Evolutionary conservation across 1,140 invertebrate genomes (phyloP), one percentile per base, ranked within the genome.

Genomic region (Temnothorax longispinosus): DNA sequence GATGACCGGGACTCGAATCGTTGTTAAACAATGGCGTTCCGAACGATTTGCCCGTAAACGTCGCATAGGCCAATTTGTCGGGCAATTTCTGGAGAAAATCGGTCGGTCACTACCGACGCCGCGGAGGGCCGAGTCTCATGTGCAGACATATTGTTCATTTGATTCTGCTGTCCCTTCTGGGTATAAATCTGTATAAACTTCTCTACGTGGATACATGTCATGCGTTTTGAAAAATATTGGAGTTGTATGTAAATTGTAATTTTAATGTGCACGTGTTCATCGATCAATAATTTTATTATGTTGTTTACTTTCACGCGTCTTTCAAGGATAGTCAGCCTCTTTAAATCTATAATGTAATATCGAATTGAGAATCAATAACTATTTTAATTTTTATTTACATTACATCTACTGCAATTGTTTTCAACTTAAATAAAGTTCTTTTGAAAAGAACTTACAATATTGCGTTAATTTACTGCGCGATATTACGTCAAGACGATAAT

Each of bases 21-120:
- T 92, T 85, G 85, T 92, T 94, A 95, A 94, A 95, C 94, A 95
- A 95, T 95, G 90, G 87, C 87, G 56, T 95, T 95, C 94, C 95
- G 71, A 94, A 84, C 94, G 93, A 95, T 95, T 95, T 95, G 91
- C 86, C 85, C 88, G 85, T 91, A 94, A 93, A 93, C 90, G 93
- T 87, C 86, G 87, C 86, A 60, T 88, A 88, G 85, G 87, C 93
- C 94, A 93, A 94, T 95, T 94, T 94, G 87, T 86, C 93, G 93
- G 91, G 93, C 91, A 95, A 95, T 95, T 95, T 95, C 93, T 94
- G 93, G 88, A 90, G 94, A 94, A 94, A 94, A 95, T 94, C 92
- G 93, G 89, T 93, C 93, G 94, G 93, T 92, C 91, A 94, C 92
- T 91, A 69, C 93, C 88, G 71, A 13, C 38, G n/a, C n/a, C n/a